Conservation (phyloP, 2,113 vertebrate genomes). For the Amblyopsis rosae region DNA sequence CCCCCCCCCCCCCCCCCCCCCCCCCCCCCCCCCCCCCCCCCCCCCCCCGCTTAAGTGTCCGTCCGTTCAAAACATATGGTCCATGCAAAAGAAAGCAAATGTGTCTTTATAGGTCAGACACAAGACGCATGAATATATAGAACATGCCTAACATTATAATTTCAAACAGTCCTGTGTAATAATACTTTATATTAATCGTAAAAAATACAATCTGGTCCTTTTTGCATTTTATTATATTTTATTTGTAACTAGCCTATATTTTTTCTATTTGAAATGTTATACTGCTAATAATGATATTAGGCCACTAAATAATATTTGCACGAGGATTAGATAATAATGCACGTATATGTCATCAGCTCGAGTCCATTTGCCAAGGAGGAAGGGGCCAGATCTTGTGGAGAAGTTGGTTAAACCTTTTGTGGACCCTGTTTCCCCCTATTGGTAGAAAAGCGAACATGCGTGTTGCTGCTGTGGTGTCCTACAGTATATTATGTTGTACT, state of each 20-base stretch:
- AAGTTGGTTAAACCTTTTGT: neutral
- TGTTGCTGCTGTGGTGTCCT: too few relatives aligned
- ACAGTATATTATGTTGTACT: too few relatives aligned
- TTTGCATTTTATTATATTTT: too few relatives aligned
- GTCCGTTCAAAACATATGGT: slow-evolving; percentile 18
- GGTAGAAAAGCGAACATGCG: slow-evolving; percentile 10
- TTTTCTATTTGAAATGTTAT: too few relatives aligned
- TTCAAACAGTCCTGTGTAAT: neutral
- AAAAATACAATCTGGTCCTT: too few relatives aligned
- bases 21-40: too few relatives aligned
- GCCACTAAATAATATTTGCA: too few relatives aligned
- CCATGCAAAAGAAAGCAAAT: neutral
- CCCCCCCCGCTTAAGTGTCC: slow-evolving; percentile 6
- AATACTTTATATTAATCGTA: too few relatives aligned
- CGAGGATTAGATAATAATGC: too few relatives aligned
- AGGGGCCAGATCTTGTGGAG: neutral
- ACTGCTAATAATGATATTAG: too few relatives aligned
- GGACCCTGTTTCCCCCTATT: slow-evolving; percentile 57
- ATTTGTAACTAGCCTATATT: too few relatives aligned
- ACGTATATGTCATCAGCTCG: neutral
- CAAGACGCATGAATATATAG: neutral
- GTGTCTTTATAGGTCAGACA: neutral
- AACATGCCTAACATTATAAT: neutral
- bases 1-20: too few relatives aligned
- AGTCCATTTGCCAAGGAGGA: neutral